A percentile compares a stretch with the other conserved stretches of the same genome.
Evolutionary conservation across 2,113 vertebrate genomes (phyloP).

Genomic region (Canis aureus): DNA sequence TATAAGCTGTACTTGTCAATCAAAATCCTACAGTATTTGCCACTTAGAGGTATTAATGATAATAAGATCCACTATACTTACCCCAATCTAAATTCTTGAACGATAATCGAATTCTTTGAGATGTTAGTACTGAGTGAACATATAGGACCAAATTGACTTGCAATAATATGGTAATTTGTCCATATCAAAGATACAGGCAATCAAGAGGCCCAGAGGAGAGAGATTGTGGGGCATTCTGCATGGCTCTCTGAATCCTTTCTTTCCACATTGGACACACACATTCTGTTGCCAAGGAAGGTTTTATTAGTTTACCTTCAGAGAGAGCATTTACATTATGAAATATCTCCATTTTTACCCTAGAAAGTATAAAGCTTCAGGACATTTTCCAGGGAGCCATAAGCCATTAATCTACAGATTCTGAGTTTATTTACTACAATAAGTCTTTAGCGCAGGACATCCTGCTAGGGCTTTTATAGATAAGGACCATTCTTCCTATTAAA

Average conservation of each 20-base stretch:
- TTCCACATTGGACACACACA: neutral
- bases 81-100: neutral
- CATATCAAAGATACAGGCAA: neutral
- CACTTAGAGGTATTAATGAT: neutral
- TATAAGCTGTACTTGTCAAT: neutral
- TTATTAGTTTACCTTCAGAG: neutral
- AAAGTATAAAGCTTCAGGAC: neutral
- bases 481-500: neutral
- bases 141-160: neutral
- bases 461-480: neutral
- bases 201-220: neutral
- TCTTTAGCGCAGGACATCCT: neutral
- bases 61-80: neutral
- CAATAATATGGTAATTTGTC: neutral
- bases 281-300: neutral
- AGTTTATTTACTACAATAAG: neutral
- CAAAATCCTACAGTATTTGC: neutral
- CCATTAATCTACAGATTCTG: neutral
- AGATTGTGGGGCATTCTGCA: accelerated
- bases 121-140: neutral
- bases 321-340: neutral
- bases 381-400: neutral
- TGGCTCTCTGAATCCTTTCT: neutral
- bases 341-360: neutral
- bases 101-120: neutral